phyloP scores from a whole-genome alignment of 2,113 vertebrate genomes.

The Himantopus leucocephalus region DNA sequence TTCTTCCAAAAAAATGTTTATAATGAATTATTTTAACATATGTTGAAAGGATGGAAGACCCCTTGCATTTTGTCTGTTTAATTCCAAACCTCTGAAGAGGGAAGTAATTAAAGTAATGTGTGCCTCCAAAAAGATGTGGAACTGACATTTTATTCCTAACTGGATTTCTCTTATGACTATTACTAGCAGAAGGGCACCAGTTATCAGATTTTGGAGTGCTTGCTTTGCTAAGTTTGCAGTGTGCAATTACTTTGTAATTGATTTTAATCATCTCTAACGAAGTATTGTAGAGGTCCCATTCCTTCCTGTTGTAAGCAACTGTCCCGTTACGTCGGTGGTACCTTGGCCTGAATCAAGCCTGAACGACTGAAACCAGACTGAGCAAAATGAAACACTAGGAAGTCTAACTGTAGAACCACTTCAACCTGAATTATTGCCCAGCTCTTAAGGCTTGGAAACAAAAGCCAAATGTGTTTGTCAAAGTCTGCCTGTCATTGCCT shows the following conservation, averaged over 20 bases:
- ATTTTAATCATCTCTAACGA: neutral
- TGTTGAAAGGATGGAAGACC: neutral
- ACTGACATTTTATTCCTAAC: neutral
- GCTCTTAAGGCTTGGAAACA: neutral
- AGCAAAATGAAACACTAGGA: neutral
- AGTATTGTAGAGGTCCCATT: neutral
- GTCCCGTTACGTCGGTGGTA: neutral
- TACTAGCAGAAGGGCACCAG: neutral
- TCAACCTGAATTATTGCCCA: neutral
- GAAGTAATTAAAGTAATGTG: neutral
- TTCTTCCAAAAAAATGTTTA: neutral
- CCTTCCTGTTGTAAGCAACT: neutral
- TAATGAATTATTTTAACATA: neutral
- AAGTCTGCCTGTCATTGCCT: neutral
- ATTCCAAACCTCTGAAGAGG: neutral
- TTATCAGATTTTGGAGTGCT: neutral
- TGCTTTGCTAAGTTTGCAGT: neutral
- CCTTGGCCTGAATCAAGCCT: neutral
- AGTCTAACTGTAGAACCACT: neutral
- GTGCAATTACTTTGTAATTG: neutral
- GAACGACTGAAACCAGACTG: neutral
- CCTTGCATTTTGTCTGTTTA: neutral
- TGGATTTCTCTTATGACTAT: neutral
- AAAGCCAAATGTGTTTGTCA: neutral
- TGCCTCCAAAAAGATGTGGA: neutral